Conservation (phyloP, 2,797 vertebrate genomes). For the Anguilla pacifica region DNA sequence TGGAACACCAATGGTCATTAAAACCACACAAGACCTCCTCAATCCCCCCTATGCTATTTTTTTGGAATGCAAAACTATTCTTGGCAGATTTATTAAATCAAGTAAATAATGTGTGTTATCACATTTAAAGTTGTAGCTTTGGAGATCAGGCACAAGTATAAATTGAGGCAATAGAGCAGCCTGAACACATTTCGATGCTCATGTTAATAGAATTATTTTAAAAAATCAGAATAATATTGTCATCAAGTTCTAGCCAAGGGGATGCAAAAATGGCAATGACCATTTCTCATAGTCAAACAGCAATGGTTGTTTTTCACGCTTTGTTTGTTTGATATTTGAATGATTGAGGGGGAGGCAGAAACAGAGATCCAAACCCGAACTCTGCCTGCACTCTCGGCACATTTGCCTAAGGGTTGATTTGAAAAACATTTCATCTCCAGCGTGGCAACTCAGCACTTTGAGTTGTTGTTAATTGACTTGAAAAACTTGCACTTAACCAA, state of each 20-base stretch:
- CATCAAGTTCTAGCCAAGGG: background rate
- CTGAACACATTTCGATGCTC: background rate
- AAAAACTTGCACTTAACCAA: conserved; percentile 64
- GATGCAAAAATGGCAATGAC: background rate
- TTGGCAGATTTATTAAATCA: conserved; percentile 60
- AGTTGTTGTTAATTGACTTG: conserved; percentile 64
- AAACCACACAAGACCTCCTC: conserved; percentile 69
- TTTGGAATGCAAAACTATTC: conserved; percentile 70
- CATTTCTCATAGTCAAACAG: background rate
- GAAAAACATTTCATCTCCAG: background rate
- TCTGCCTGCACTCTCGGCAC: background rate
- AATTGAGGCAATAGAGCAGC: background rate
- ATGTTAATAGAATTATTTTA: conserved; percentile 1
- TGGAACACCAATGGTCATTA: conserved; percentile 73
- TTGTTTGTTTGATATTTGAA: conserved; percentile 13
- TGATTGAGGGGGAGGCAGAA: background rate
- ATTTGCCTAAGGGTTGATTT: background rate
- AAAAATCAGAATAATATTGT: background rate
- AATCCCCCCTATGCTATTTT: conserved; percentile 50
- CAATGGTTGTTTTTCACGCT: background rate
- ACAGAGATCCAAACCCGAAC: background rate
- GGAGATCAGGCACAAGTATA: background rate
- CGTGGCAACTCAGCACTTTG: conserved; percentile 40
- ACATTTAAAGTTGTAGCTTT: background rate
- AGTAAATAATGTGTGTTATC: conserved; percentile 20